Base-by-base conservation (phyloP, 2,888 invertebrate species). In the Notodonta ziczac region DNA sequence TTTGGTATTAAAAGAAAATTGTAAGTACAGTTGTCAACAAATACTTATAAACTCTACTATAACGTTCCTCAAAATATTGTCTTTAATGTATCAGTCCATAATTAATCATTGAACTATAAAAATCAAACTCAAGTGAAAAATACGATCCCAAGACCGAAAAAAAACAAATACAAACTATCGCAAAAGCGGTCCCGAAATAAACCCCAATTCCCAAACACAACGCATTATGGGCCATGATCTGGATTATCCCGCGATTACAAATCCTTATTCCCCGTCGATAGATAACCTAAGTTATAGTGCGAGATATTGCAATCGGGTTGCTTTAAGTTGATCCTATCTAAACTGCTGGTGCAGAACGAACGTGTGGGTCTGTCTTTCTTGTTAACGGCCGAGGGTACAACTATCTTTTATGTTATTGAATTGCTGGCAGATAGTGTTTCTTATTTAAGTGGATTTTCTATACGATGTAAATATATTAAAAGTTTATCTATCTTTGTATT, bases 281-380 rank as follows among this genome's bases (percentile, higher is more conserved):
- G 82, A 83, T 82, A 83, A 77, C 74, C 72, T 74, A 72, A 78
- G 73, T 75, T 81, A 82, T 78, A 73, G 77, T 67, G 53, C 53
- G 60, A 69, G 81, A 80, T 81, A 80, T 78, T 80, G 80, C 82
- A 79, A 84, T 85, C 81, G 76, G 77, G 69, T 78, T 81, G 82
- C 83, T 85, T 86, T 83, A 82, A 83, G 82, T 80, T 74, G 76
- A 81, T 82, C 72, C 78, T 86, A 84, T 85, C 85, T 86, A 77
- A 85, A 87, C 83, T 81, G 82, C 76, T 78, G 80, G 82, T 82
- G 84, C 82, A 81, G 78, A 79, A 80, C 75, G 77, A 84, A 77
- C 83, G 85, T 85, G 86, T 85, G 82, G 83, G 85, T 83, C 82
- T 83, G 84, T 77, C 84, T 84, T 86, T 85, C 86, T 85, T 84